These are phyloP conservation scores for Phymorhynchus buccinoides DNA, from an alignment of 1,140 invertebrate genomes.

Conservation along the genomic window DNA sequence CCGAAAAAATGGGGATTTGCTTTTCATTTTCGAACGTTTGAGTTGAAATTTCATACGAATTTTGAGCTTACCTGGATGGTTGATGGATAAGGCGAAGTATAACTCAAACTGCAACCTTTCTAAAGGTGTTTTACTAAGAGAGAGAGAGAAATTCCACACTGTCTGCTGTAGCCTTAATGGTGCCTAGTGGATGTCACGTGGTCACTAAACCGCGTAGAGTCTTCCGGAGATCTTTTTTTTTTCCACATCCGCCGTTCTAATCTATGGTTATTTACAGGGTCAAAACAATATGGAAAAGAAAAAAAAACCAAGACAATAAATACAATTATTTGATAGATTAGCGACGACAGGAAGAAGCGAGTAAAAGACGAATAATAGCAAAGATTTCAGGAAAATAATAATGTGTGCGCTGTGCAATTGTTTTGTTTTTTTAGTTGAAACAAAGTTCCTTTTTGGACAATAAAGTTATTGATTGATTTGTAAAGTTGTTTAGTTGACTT, in stretches of 20 bases:
- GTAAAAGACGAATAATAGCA: too few relatives aligned
- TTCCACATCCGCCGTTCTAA: background rate
- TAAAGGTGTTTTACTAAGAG: background rate
- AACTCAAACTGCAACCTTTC: background rate
- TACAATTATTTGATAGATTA: too few relatives aligned
- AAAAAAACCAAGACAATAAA: too few relatives aligned
- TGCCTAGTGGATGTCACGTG: slow-evolving; percentile 2
- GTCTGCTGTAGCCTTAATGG: background rate
- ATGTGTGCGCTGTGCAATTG: too few relatives aligned
- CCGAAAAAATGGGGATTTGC: background rate
- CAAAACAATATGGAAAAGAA: too few relatives aligned
- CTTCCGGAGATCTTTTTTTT: background rate
- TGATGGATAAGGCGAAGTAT: background rate
- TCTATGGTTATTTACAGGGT: background rate
- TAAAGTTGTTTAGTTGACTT: too few relatives aligned
- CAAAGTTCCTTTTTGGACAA: too few relatives aligned
- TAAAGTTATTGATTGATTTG: too few relatives aligned
- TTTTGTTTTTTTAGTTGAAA: too few relatives aligned
- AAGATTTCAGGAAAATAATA: too few relatives aligned
- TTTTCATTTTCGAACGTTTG: background rate
- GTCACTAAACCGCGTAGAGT: slow-evolving; percentile 2
- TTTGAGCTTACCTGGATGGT: background rate
- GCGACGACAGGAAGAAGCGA: too few relatives aligned
- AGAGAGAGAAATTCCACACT: background rate
- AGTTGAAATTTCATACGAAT: background rate